phyloP scores from a whole-genome alignment of 1,140 invertebrate genomes.

The Philopotamus ludificatus region DNA sequence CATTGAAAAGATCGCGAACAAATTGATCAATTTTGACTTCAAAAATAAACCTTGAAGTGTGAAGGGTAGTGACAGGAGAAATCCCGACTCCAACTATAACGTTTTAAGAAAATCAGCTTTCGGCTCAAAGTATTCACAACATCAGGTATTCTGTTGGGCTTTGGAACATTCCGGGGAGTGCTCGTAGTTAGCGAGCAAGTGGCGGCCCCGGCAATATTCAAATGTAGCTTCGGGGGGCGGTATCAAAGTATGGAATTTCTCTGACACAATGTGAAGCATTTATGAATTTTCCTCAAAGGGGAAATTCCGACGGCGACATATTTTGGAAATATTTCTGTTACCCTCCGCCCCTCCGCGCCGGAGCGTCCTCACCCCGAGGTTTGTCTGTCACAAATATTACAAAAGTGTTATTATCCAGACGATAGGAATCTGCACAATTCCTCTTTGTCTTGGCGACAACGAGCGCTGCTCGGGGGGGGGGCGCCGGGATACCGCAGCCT shows the following conservation, averaged over 20 bases:
- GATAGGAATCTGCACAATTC: background rate
- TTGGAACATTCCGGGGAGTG: constrained; percentile 13
- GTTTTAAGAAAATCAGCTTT: background rate
- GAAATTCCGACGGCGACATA: constrained; percentile 22
- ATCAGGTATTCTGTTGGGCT: constrained; percentile 4
- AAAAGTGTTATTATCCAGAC: background rate
- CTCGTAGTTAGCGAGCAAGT: background rate
- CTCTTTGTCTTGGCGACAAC: background rate
- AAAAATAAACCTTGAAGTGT: no score
- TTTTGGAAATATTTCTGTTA: constrained; percentile 28
- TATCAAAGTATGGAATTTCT: constrained; percentile 29
- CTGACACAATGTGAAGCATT: constrained; percentile 29
- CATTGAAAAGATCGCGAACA: no score
- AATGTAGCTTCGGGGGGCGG: constrained; percentile 6
- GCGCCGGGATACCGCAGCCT: no score
- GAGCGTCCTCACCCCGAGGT: background rate
- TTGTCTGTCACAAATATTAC: constrained; percentile 1
- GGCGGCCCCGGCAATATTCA: constrained; percentile 4
- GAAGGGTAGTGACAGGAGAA: no score
- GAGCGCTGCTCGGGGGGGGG: no score
- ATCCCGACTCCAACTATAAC: no score
- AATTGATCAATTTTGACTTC: no score
- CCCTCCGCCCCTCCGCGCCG: background rate
- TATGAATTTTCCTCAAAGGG: constrained; percentile 32
- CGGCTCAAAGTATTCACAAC: background rate